phyloP scores from a whole-genome alignment of 1,140 invertebrate species.

The Thaumatotibia leucotreta region DNA sequence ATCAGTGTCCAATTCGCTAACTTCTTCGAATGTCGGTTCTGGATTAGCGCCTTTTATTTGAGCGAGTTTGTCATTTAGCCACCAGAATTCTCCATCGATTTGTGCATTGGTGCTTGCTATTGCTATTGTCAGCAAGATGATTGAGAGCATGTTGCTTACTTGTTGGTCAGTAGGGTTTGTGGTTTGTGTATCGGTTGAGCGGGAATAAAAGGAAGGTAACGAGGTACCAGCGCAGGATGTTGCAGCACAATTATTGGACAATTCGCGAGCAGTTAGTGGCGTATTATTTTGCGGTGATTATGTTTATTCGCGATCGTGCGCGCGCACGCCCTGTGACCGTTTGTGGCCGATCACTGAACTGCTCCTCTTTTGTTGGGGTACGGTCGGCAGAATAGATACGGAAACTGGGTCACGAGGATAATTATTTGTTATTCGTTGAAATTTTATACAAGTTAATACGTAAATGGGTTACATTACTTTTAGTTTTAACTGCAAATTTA shows the following conservation, averaged over 20 bases:
- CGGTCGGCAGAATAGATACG: not conserved
- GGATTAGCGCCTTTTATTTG: slow-evolving; percentile 35
- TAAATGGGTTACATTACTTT: no score
- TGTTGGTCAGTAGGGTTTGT: not conserved
- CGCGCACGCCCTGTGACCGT: slow-evolving; percentile 16
- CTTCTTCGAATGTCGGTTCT: slow-evolving; percentile 42
- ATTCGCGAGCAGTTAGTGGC: not conserved
- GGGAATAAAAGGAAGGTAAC: not conserved
- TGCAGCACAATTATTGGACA: slow-evolving; percentile 1
- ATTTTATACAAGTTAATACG: not conserved
- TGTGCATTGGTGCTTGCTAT: slow-evolving; percentile 25
- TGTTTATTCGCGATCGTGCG: slow-evolving; percentile 17
- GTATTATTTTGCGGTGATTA: slow-evolving; percentile 11
- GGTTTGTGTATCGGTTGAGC: not conserved
- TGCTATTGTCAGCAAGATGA: not conserved
- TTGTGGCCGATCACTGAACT: slow-evolving; percentile 23
- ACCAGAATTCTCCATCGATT: slow-evolving; percentile 66
- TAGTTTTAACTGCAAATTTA: no score
- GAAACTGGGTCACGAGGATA: not conserved
- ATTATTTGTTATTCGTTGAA: not conserved
- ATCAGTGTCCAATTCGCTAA: slow-evolving; percentile 55
- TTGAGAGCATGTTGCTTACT: not conserved
- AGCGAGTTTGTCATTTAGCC: slow-evolving; percentile 50
- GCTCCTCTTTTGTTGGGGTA: slow-evolving; percentile 12
- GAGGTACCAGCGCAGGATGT: slow-evolving; percentile 8